Evolutionary conservation across 92 coral and sea anemone species (phyloP), one percentile per base, ranked within the genome.

Genomic region (Isaurus tuberculatus): DNA sequence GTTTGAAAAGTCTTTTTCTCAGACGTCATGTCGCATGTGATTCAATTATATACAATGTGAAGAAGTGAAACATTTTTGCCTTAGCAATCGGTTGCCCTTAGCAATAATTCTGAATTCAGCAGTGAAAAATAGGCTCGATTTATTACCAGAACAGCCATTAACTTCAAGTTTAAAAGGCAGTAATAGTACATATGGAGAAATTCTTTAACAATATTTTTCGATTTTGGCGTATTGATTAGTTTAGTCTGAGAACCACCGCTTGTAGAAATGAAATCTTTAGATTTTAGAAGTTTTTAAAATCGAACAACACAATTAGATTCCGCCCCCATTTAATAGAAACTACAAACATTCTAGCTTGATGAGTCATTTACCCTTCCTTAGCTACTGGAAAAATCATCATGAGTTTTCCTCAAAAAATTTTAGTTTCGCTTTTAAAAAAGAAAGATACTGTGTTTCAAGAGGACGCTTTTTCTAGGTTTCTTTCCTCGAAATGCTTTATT

Each of bases 291-390:
- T 32, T 33, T 15, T 49, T 22, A 31, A 1, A 20, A 68, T 68
- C 19, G n/a, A n/a, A n/a, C 46, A 34, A n/a, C 3, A 11, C 53
- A 69, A 37, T 19, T 43, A 28, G 33, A 43, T 16, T 27, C 78
- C 78, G 78, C 78, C 78, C 36, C 78, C 78, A 32, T 15, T 43
- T 42, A 58, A 11, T 20, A 72, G 8, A 71, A 72, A 28, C 19
- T 42, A 60, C 78, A 72, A 44, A 43, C 60, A 72, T 43, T 26
- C 37, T 43, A 22, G 20, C 42, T 16, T 3, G 60, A 72, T 72
- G 36, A 72, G 60, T 42, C 78, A 72, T 44, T 25, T 4, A 1
- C 0, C 5, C 19, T 5, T 57, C 53, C 13, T 0, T 4, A 46
- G n/a, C 5, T 26, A 16, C 10, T 63, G 17, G 34, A 9, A 63